Conservation (phyloP, 2,113 vertebrate species). For the Mesocricetus auratus region DNA sequence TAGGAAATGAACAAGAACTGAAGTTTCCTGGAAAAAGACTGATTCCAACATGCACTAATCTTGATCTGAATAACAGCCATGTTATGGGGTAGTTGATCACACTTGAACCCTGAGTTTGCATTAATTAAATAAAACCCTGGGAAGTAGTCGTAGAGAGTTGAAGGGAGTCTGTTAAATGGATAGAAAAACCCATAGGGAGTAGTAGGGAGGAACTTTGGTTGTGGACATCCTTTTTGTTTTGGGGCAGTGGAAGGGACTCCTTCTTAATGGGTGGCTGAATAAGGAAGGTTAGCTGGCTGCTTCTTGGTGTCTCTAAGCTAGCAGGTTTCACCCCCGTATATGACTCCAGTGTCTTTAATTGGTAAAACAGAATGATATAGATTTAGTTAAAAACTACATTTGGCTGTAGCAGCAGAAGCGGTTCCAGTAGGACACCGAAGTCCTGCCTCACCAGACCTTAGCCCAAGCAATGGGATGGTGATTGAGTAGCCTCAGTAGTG, state of each 20-base stretch:
- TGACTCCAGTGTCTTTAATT: not conserved
- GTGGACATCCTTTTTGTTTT: not conserved
- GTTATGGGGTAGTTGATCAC: not conserved
- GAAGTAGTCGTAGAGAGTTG: not conserved
- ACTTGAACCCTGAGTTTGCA: not conserved
- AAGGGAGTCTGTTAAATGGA: not conserved
- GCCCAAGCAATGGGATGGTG: not conserved
- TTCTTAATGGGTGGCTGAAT: not conserved
- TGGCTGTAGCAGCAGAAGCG: not conserved
- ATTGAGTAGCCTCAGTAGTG: not conserved
- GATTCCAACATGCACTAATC: not conserved
- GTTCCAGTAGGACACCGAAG: not conserved
- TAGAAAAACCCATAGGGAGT: not conserved
- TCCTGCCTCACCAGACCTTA: not conserved
- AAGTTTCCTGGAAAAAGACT: not conserved
- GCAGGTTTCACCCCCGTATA: not conserved
- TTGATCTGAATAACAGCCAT: not conserved
- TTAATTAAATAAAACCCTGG: not conserved
- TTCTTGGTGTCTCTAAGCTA: not conserved
- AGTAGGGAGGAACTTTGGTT: not conserved
- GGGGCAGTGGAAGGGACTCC: not conserved
- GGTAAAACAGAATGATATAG: not conserved
- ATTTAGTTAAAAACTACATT: not conserved
- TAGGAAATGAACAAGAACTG: not conserved
- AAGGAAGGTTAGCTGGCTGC: not conserved